phyloP scores from a whole-genome alignment of 2,797 vertebrate genomes.

The Sebastes iracundus region DNA sequence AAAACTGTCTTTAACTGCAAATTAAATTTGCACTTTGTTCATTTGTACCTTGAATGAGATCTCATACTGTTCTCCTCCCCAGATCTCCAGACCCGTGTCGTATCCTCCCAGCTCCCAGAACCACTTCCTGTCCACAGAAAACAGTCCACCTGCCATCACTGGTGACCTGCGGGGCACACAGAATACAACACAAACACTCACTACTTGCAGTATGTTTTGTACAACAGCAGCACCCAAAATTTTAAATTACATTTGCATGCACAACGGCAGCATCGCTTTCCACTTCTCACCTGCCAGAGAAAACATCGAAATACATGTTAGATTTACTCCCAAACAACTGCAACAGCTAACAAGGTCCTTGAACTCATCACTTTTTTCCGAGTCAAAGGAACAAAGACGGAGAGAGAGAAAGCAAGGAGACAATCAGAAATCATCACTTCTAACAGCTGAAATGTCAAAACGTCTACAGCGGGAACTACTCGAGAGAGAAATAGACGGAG shows the following conservation, averaged over 20 bases:
- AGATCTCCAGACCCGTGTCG: slow-evolving; percentile 97
- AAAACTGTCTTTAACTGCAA: background rate
- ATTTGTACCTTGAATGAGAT: slow-evolving; percentile 96
- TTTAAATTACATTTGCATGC: background rate
- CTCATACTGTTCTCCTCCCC: slow-evolving; percentile 98
- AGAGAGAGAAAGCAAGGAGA: background rate
- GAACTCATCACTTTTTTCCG: background rate
- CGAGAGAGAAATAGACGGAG: background rate
- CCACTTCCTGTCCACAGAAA: slow-evolving; percentile 97
- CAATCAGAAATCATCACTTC: background rate
- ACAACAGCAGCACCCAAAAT: background rate
- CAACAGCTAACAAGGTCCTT: background rate
- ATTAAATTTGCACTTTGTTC: too few relatives aligned
- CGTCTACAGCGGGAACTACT: background rate
- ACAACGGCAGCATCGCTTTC: background rate
- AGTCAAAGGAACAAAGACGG: background rate
- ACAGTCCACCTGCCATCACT: slow-evolving; percentile 98
- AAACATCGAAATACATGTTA: background rate
- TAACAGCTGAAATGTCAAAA: background rate
- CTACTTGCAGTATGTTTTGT: background rate
- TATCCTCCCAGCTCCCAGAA: slow-evolving; percentile 97
- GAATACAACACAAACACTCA: background rate
- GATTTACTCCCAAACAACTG: background rate
- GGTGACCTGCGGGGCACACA: slow-evolving; percentile 88
- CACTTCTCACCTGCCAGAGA: background rate